Evolutionary conservation across 2,113 vertebrate genomes (phyloP).

Genomic region (Amphiprion percula): DNA sequence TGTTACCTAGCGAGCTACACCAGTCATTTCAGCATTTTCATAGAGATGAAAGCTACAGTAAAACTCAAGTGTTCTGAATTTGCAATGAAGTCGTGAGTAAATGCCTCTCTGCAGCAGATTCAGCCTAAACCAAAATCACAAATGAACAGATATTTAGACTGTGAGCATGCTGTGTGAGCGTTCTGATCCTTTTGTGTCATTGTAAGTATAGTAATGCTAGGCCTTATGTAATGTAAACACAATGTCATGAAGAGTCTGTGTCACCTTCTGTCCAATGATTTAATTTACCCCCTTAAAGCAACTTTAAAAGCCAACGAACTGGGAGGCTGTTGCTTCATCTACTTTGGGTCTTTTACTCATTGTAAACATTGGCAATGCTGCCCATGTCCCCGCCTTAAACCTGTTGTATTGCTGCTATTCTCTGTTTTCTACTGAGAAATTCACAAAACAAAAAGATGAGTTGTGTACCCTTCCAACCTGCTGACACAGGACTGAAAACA

Average conservation of each 20-base stretch:
- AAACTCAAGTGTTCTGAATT: conserved; percentile 68
- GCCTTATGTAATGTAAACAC: conserved; percentile 12
- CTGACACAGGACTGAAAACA: too few species aligned
- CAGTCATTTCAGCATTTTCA: conserved; percentile 71
- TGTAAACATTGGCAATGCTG: background rate
- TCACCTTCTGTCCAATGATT: background rate
- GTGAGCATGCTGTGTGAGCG: conserved; percentile 6
- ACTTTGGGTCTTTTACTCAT: background rate
- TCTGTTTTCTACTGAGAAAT: background rate
- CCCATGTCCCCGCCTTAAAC: background rate
- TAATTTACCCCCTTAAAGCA: background rate
- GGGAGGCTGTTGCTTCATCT: conserved; percentile 6
- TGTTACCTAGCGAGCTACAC: conserved; percentile 62
- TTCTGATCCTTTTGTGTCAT: conserved; percentile 44
- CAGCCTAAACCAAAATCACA: conserved; percentile 24
- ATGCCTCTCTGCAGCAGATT: conserved; percentile 25
- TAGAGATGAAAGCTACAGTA: conserved; percentile 71
- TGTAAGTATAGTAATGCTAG: background rate
- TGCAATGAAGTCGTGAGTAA: conserved; percentile 54
- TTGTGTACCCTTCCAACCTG: background rate
- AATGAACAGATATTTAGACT: conserved; percentile 30
- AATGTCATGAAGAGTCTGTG: background rate
- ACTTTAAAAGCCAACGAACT: background rate
- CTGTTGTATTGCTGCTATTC: background rate
- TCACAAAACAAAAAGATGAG: background rate